phyloP scores from a whole-genome alignment of 2,113 vertebrate genomes.

The Lipotes vexillifer region DNA sequence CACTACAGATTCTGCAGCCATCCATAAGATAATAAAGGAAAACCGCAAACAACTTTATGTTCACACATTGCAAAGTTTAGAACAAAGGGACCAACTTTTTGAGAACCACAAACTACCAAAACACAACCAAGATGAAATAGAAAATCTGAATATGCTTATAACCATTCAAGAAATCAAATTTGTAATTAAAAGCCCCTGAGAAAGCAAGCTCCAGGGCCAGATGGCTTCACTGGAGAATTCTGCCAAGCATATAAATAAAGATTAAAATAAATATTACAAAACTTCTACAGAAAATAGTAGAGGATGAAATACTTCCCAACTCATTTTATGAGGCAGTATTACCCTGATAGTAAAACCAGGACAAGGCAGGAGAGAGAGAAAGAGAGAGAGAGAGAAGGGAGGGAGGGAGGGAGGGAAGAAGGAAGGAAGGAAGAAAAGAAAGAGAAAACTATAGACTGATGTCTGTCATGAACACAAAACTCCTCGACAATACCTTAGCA shows the following conservation, averaged over 20 bases:
- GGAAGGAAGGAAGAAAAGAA: neutral
- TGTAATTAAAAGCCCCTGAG: neutral
- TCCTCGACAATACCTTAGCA: neutral
- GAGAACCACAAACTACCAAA: neutral
- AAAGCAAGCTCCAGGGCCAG: neutral
- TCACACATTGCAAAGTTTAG: neutral
- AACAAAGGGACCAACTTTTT: neutral
- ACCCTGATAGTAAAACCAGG: neutral
- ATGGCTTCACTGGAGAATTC: neutral
- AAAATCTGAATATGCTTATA: neutral
- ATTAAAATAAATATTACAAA: neutral
- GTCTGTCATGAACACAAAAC: neutral
- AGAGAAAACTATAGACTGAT: neutral
- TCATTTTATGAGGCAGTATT: neutral
- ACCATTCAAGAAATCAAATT: neutral
- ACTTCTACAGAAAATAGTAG: neutral
- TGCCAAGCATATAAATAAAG: neutral
- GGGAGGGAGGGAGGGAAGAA: neutral
- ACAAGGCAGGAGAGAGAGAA: neutral
- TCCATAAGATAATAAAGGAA: neutral
- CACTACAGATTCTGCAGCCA: neutral
- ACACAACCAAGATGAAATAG: neutral
- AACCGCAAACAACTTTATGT: neutral
- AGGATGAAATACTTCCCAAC: neutral
- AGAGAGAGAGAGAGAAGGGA: fast-evolving